Conservation (phyloP, 2,888 invertebrate species). For the Aplocera efformata region DNA sequence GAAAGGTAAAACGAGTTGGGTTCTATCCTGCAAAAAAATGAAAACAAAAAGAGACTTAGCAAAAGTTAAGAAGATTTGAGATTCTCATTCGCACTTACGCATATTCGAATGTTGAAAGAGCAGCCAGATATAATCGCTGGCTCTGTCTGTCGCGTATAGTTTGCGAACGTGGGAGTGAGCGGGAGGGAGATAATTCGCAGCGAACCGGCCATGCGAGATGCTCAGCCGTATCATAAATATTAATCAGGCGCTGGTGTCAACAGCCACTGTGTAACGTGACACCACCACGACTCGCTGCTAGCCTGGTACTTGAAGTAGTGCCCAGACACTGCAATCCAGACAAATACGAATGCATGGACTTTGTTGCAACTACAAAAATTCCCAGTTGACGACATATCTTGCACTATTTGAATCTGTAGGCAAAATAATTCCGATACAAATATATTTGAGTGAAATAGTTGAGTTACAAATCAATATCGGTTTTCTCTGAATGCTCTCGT, state of each 20-base stretch:
- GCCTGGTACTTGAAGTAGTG: conserved; percentile 65
- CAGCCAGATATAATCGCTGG: conserved; percentile 52
- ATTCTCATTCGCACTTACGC: conserved; percentile 76
- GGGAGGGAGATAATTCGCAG: conserved; percentile 69
- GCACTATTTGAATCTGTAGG: neutral
- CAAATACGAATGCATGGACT: conserved; percentile 30
- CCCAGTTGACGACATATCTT: neutral
- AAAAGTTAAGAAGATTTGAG: conserved; percentile 71
- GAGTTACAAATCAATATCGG: conserved; percentile 33
- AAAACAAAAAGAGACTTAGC: conserved; percentile 50
- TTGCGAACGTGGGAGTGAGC: conserved; percentile 47
- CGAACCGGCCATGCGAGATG: conserved; percentile 80
- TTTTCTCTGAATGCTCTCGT: conserved; percentile 33
- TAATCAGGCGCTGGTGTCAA: conserved; percentile 81
- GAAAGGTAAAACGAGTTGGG: conserved; percentile 42
- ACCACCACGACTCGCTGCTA: conserved; percentile 71
- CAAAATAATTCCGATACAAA: conserved; percentile 10
- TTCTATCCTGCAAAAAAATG: conserved; percentile 34
- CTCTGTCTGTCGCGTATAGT: conserved; percentile 45
- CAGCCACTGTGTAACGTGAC: conserved; percentile 80
- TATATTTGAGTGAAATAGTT: conserved; percentile 23
- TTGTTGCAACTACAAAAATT: conserved; percentile 2
- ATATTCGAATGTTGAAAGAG: conserved; percentile 65
- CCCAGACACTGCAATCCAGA: conserved; percentile 52
- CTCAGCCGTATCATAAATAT: conserved; percentile 80